These are phyloP conservation scores for Campylomormyrus numenius DNA, from an alignment of 2,113 vertebrate species.

Conservation along the genomic window DNA sequence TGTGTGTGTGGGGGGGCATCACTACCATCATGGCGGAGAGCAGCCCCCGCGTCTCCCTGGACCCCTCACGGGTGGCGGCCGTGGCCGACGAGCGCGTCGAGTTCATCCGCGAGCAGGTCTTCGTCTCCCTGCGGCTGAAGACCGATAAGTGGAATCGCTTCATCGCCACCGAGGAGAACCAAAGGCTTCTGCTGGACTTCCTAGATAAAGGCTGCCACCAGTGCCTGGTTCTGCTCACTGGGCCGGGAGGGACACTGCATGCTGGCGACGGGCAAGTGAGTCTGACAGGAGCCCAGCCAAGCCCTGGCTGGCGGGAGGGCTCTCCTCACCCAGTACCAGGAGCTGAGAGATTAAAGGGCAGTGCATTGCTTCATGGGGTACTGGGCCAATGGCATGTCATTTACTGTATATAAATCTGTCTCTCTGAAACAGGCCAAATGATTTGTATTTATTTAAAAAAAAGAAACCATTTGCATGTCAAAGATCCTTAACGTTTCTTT, in stretches of 20 bases:
- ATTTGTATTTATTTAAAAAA: neutral
- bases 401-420: neutral
- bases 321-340: neutral
- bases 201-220: constrained; percentile 56
- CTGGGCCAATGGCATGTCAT: neutral
- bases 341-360: neutral
- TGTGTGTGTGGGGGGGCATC: neutral
- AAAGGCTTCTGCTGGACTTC: constrained; percentile 63
- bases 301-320: neutral
- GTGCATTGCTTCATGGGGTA: neutral
- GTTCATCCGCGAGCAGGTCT: constrained; percentile 63
- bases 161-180: constrained; percentile 66
- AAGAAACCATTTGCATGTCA: neutral
- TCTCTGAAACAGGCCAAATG: neutral
- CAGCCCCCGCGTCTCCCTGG: constrained; percentile 27
- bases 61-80: constrained; percentile 45
- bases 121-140: constrained; percentile 61
- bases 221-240: constrained; percentile 58
- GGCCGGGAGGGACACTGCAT: constrained; percentile 61
- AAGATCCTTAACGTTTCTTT: constrained; percentile 37
- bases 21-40: constrained; percentile 30
- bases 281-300: neutral
- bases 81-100: constrained; percentile 65
- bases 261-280: constrained; percentile 59
- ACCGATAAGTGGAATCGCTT: constrained; percentile 73